Percentiles rank a stretch among this genome's conserved stretches.
phyloP scores from a whole-genome alignment of 2,113 vertebrate genomes.

The Apodemus speciosus region DNA sequence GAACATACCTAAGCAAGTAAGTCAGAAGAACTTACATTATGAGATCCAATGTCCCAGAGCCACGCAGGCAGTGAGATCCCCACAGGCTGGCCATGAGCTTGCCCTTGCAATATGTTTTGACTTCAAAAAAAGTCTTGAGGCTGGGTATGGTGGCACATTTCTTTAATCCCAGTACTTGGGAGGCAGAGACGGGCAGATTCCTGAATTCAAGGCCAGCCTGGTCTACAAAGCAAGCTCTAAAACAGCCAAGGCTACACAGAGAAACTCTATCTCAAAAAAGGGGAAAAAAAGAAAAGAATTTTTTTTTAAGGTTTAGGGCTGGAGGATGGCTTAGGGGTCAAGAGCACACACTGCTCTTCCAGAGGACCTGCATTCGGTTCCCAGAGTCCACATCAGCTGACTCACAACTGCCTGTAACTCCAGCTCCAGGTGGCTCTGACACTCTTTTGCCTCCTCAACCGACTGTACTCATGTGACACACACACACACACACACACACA shows the following conservation, averaged over 20 bases:
- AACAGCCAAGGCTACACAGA: not conserved
- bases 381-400: no score
- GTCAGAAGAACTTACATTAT: not conserved
- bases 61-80: not conserved
- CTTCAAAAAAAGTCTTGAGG: not conserved
- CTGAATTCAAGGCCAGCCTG: not conserved
- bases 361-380: not conserved
- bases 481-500: no score
- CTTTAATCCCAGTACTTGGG: not conserved
- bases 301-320: not conserved
- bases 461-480: not conserved
- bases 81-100: accelerated
- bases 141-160: not conserved
- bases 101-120: not conserved
- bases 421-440: not conserved
- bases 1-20: not conserved
- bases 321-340: not conserved
- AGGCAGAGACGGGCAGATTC: not conserved
- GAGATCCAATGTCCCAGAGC: not conserved
- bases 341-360: not conserved
- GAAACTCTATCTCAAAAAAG: not conserved
- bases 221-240: not conserved
- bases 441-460: not conserved
- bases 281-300: not conserved
- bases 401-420: not conserved